phyloP scores from a whole-genome alignment of 2,888 invertebrate species.

The Gnatocerus cornutus region DNA sequence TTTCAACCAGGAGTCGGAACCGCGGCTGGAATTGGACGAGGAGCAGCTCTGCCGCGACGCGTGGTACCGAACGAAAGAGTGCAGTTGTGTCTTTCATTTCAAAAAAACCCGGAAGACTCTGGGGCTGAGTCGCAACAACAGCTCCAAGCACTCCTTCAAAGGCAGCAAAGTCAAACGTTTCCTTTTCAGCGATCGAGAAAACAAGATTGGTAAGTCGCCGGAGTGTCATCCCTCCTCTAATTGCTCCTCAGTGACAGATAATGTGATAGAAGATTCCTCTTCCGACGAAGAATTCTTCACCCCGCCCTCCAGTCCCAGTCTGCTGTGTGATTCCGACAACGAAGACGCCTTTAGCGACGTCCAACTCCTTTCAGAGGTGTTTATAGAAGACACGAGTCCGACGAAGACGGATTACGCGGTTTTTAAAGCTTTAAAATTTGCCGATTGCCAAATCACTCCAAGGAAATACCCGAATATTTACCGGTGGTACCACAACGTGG shows the following conservation, averaged over 20 bases:
- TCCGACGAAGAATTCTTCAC: slow-evolving; percentile 75
- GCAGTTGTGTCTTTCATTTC: slow-evolving; percentile 78
- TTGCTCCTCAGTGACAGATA: slow-evolving; percentile 3
- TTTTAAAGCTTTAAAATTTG: slow-evolving; percentile 80
- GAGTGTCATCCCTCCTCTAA: too few species aligned
- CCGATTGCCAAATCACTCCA: slow-evolving; percentile 72
- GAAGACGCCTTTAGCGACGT: slow-evolving; percentile 69
- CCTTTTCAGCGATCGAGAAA: slow-evolving; percentile 71
- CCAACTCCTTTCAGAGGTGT: slow-evolving; percentile 70
- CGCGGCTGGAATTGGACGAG: slow-evolving; percentile 73
- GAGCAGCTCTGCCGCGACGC: slow-evolving; percentile 75
- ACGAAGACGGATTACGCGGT: slow-evolving; percentile 87
- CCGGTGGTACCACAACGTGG: slow-evolving; percentile 82
- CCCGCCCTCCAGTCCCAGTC: slow-evolving; percentile 74
- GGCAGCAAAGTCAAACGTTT: slow-evolving; percentile 68
- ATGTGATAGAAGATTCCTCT: slow-evolving; percentile 35
- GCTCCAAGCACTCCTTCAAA: slow-evolving; percentile 49
- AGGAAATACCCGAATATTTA: slow-evolving; percentile 81
- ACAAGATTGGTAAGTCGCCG: slow-evolving; percentile 47
- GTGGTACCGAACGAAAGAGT: slow-evolving; percentile 76
- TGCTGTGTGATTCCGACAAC: slow-evolving; percentile 65
- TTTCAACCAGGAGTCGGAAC: slow-evolving; percentile 63
- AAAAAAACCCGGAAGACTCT: slow-evolving; percentile 73
- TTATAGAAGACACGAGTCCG: slow-evolving; percentile 82
- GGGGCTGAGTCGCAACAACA: slow-evolving; percentile 71